Conservation (phyloP, 1,140 invertebrate genomes). For the Anoplolepis gracilipes region DNA sequence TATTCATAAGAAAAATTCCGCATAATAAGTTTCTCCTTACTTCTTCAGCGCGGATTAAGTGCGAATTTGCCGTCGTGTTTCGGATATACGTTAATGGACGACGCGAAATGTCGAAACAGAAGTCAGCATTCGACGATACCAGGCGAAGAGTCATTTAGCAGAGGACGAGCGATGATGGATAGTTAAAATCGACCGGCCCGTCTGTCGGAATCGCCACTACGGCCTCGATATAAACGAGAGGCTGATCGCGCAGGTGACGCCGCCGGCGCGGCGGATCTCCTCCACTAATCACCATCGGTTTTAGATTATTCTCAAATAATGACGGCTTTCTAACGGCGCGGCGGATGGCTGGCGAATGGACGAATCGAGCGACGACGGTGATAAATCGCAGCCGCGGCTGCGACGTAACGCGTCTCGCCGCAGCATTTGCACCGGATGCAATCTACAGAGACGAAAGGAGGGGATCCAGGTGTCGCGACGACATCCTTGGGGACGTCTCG, state of each 20-base stretch:
- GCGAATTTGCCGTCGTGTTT: constrained; percentile 5
- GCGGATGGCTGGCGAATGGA: constrained; percentile 62
- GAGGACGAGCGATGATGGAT: constrained; percentile 79
- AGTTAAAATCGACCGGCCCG: constrained; percentile 68
- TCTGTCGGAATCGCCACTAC: constrained; percentile 63
- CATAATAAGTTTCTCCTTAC: not conserved
- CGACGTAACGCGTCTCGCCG: constrained; percentile 70
- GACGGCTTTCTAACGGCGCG: constrained; percentile 78
- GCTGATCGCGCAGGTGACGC: constrained; percentile 82
- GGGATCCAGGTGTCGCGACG: constrained; percentile 76
- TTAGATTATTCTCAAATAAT: constrained; percentile 86
- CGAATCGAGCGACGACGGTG: constrained; percentile 71
- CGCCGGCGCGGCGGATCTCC: constrained; percentile 62
- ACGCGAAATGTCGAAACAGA: constrained; percentile 36
- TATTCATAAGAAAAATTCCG: not conserved
- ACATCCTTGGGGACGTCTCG: constrained; percentile 78
- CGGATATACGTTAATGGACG: constrained; percentile 22
- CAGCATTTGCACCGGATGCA: constrained; percentile 48
- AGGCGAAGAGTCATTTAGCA: constrained; percentile 59
- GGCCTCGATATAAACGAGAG: constrained; percentile 75
- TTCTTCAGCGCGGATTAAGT: not conserved
- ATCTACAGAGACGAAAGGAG: constrained; percentile 48
- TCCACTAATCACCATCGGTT: constrained; percentile 86
- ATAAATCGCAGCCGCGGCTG: constrained; percentile 75
- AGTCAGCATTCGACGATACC: constrained; percentile 50